These are phyloP conservation scores for Dioctria linearis DNA, from an alignment of 2,888 invertebrate species.

Conservation along the genomic window DNA sequence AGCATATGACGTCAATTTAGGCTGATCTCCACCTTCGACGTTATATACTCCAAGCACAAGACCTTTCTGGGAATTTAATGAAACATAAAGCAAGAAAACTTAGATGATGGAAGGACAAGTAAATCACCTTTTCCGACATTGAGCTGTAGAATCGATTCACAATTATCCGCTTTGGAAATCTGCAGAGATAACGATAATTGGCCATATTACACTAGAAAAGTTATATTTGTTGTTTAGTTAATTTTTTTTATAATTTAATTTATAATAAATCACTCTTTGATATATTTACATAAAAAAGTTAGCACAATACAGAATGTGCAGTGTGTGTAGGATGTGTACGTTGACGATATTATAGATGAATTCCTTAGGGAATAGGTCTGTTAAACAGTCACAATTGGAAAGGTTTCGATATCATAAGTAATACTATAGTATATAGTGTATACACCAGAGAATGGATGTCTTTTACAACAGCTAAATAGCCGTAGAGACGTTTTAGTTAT, in stretches of 20 bases:
- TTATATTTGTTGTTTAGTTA: not conserved
- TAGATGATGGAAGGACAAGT: not conserved
- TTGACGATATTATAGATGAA: no score
- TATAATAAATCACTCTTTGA: slow-evolving; percentile 16
- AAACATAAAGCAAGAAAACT: not conserved
- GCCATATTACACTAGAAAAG: slow-evolving; percentile 49
- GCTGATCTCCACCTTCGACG: slow-evolving; percentile 46
- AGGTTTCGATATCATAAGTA: no score
- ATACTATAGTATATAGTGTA: no score
- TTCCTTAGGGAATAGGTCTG: no score
- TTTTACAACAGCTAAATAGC: no score
- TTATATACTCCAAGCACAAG: slow-evolving; percentile 59
- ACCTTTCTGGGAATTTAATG: slow-evolving; percentile 54
- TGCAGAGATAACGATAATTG: slow-evolving; percentile 50
- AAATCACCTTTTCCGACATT: slow-evolving; percentile 58
- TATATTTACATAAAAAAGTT: not conserved
- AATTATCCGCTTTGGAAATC: slow-evolving; percentile 41
- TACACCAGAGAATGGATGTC: no score
- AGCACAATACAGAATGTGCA: no score
- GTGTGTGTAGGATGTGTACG: no score
- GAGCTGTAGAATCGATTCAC: slow-evolving; percentile 57
- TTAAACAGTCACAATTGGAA: no score
- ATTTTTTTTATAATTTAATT: no score
- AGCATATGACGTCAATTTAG: slow-evolving; percentile 56
- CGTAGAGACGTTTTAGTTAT: no score